A percentile compares a stretch with the other conserved stretches of the same genome.
These are phyloP conservation scores for Dynastes grantii DNA, from an alignment of 2,888 invertebrate species.

Conservation along the genomic window DNA sequence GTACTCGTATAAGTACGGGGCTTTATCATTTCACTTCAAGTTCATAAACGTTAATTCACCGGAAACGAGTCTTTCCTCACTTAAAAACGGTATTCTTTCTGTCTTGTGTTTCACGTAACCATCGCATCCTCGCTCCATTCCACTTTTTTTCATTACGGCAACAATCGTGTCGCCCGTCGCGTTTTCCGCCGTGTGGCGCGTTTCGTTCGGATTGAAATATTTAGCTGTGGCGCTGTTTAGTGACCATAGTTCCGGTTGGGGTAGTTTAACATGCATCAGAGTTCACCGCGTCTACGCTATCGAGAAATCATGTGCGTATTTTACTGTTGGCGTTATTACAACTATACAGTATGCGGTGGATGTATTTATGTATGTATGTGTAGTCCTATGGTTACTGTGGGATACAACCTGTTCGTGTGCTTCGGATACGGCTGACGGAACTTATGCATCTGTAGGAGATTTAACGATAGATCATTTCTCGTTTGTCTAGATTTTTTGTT, in stretches of 20 bases:
- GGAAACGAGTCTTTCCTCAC: conserved; percentile 62
- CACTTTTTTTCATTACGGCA: conserved; percentile 41
- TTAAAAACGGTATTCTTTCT: conserved; percentile 56
- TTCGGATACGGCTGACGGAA: conserved; percentile 32
- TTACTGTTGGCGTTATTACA: conserved; percentile 38
- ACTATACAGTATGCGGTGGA: conserved; percentile 14
- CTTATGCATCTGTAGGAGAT: background rate
- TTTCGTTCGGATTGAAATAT: conserved; percentile 50
- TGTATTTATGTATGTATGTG: background rate
- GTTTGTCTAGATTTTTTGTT: background rate
- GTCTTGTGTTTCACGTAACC: conserved; percentile 51
- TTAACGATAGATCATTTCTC: no score
- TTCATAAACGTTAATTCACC: conserved; percentile 62
- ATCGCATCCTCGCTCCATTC: conserved; percentile 49
- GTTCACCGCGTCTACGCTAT: conserved; percentile 58
- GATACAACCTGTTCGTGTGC: conserved; percentile 43
- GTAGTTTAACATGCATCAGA: conserved; percentile 58
- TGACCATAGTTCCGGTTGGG: conserved; percentile 62
- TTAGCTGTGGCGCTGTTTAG: conserved; percentile 56
- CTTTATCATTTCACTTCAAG: conserved; percentile 44
- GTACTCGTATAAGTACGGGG: conserved; percentile 14
- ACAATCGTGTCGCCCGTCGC: conserved; percentile 39
- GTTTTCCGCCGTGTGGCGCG: conserved; percentile 43
- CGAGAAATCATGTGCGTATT: conserved; percentile 52
- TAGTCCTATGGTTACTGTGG: conserved; percentile 12